phyloP scores from a whole-genome alignment of 2,888 invertebrate species.

The Rhagonycha lutea region DNA sequence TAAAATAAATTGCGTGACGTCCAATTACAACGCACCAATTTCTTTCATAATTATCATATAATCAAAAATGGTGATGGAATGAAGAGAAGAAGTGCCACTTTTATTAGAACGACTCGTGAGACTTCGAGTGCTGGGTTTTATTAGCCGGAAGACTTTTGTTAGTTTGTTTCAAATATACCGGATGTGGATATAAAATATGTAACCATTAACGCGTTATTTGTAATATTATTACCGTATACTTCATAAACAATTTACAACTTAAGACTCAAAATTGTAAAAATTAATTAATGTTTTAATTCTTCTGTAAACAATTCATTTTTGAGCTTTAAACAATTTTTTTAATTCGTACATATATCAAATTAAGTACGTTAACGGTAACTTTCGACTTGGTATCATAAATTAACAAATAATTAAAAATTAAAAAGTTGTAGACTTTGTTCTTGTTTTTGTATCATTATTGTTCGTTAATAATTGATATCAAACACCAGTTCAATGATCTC shows the following conservation, averaged over 20 bases:
- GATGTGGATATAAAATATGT: constrained; percentile 1
- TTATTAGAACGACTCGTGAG: background rate
- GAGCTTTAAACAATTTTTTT: background rate
- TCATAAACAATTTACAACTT: background rate
- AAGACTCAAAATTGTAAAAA: background rate
- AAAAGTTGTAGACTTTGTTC: background rate
- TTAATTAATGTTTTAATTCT: background rate
- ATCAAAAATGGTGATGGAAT: background rate
- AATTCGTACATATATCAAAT: background rate
- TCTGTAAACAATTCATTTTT: background rate
- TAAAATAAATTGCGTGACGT: background rate
- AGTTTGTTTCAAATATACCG: background rate
- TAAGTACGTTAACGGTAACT: background rate
- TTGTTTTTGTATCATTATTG: background rate
- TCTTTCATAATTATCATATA: background rate
- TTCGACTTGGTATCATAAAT: background rate
- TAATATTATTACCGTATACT: background rate
- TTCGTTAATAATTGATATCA: background rate
- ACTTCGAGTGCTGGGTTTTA: constrained; percentile 10
- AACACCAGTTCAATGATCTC: background rate
- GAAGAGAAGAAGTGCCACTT: background rate
- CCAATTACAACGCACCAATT: background rate
- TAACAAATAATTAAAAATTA: background rate
- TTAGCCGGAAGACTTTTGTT: constrained; percentile 2
- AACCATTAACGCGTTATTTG: background rate